Percentiles rank a stretch among this genome's conserved stretches.
Evolutionary conservation across 2,888 invertebrate genomes (phyloP).

Genomic region (Portevinia maculata): DNA sequence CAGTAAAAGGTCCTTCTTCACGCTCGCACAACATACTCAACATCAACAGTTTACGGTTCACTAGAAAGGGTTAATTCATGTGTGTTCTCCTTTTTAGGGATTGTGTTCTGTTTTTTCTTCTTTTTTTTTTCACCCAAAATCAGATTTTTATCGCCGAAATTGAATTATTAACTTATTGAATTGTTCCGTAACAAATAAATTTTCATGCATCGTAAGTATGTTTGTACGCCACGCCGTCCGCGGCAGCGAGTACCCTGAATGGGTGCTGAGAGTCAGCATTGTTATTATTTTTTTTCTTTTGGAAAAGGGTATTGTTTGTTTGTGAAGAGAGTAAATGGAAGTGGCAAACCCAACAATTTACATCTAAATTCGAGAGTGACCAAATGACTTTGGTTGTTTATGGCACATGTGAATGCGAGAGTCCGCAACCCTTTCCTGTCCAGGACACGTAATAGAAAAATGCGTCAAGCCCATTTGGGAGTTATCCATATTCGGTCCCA

Average conservation of each 20-base stretch:
- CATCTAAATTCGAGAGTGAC: conserved; percentile 70
- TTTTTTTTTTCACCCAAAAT: conserved; percentile 70
- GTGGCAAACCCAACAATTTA: conserved; percentile 74
- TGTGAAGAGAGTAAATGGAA: conserved; percentile 60
- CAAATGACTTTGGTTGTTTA: conserved; percentile 69
- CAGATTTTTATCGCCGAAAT: conserved; percentile 75
- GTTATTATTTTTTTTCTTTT: conserved; percentile 7
- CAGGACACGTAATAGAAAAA: conserved; percentile 39
- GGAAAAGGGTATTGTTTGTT: conserved; percentile 36
- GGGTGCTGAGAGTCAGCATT: conserved; percentile 49
- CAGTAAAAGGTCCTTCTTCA: conserved; percentile 47
- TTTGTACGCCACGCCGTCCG: no score
- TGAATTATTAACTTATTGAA: conserved; percentile 77
- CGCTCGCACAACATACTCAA: conserved; percentile 26
- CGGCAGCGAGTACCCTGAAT: not conserved
- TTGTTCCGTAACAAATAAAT: conserved; percentile 77
- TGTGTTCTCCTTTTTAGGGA: conserved; percentile 38
- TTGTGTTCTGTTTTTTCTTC: conserved; percentile 38
- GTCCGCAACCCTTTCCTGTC: conserved; percentile 57
- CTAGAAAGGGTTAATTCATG: conserved; percentile 68
- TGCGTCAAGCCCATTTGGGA: conserved; percentile 66
- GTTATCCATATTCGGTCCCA: no score
- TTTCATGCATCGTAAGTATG: conserved; percentile 76
- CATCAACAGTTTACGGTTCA: conserved; percentile 68
- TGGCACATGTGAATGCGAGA: conserved; percentile 20